phyloP scores from a whole-genome alignment of 2,797 vertebrate genomes.

The Coranthus polyacanthus region DNA sequence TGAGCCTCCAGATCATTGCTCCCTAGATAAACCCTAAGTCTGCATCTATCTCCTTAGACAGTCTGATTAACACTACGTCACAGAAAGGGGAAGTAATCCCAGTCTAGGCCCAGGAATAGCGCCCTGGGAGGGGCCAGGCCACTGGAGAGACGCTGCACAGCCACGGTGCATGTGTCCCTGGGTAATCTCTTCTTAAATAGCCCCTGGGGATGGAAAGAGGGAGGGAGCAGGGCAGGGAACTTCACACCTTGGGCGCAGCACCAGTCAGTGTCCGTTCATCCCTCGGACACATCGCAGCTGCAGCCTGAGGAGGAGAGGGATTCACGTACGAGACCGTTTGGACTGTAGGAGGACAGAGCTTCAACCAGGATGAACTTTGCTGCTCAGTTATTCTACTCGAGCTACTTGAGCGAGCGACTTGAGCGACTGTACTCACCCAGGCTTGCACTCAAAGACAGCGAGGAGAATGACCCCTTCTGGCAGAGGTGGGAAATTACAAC shows the following conservation, averaged over 20 bases:
- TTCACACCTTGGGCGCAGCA: conserved; percentile 55
- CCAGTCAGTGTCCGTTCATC: conserved; percentile 58
- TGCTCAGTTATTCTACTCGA: conserved; percentile 91
- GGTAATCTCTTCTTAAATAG: conserved; percentile 85
- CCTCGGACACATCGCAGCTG: conserved; percentile 42
- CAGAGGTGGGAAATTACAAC: conserved; percentile 90
- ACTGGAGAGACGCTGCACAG: conserved; percentile 64
- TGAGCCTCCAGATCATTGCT: too few species aligned
- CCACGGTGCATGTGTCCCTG: conserved; percentile 64
- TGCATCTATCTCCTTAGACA: conserved; percentile 86
- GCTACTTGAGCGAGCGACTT: conserved; percentile 83
- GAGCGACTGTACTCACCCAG: conserved; percentile 76
- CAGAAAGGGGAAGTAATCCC: conserved; percentile 83
- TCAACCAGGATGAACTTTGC: conserved; percentile 91
- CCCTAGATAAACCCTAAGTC: conserved; percentile 85
- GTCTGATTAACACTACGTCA: conserved; percentile 86
- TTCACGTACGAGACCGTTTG: conserved; percentile 36
- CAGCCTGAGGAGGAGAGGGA: conserved; percentile 45
- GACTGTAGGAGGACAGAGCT: conserved; percentile 37
- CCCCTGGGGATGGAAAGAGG: conserved; percentile 45
- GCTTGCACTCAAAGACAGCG: conserved; percentile 77
- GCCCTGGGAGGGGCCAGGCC: conserved; percentile 65
- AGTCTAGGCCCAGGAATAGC: conserved; percentile 88
- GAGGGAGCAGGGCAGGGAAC: conserved; percentile 50
- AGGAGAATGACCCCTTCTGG: conserved; percentile 95